Percentiles rank a stretch among this genome's conserved stretches.
Evolutionary conservation across 2,888 invertebrate genomes (phyloP).

Genomic region (Micoletzkya japonica): DNA sequence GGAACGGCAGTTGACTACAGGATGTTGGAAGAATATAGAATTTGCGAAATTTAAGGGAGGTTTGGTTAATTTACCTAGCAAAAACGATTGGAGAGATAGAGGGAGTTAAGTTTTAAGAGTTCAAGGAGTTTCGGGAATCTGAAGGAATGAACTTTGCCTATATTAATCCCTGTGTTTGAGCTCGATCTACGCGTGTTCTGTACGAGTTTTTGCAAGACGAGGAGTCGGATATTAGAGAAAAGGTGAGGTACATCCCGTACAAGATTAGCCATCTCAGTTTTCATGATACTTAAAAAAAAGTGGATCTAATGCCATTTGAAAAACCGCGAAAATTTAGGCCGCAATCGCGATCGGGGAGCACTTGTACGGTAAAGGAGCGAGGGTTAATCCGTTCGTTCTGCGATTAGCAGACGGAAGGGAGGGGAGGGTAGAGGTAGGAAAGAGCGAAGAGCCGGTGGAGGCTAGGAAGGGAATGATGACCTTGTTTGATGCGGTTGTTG

Average conservation of each 20-base stretch:
- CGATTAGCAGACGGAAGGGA: slow-evolving; percentile 7
- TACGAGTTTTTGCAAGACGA: slow-evolving; percentile 29
- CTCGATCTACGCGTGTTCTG: not conserved
- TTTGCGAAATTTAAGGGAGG: no score
- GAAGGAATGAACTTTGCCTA: not conserved
- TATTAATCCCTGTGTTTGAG: not conserved
- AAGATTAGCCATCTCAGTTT: not conserved
- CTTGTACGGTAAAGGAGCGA: slow-evolving; percentile 5
- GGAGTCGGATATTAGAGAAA: slow-evolving; percentile 25
- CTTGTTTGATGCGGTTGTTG: slow-evolving; percentile 44
- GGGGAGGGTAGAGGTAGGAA: slow-evolving; percentile 1
- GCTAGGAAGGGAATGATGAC: slow-evolving; percentile 2
- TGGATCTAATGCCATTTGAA: not conserved
- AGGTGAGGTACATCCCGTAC: slow-evolving; percentile 4
- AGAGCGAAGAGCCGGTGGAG: slow-evolving; percentile 8
- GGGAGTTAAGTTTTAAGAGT: no score
- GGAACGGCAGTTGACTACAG: no score
- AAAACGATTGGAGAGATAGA: no score
- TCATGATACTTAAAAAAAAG: no score
- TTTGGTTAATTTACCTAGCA: no score
- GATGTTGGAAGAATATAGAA: no score
- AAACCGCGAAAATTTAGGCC: slow-evolving; percentile 3
- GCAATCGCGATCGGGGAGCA: slow-evolving; percentile 15
- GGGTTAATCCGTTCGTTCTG: slow-evolving; percentile 20
- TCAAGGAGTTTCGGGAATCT: no score